Base-by-base conservation (phyloP, 1,140 invertebrate species). In the Drosophila auraria region DNA sequence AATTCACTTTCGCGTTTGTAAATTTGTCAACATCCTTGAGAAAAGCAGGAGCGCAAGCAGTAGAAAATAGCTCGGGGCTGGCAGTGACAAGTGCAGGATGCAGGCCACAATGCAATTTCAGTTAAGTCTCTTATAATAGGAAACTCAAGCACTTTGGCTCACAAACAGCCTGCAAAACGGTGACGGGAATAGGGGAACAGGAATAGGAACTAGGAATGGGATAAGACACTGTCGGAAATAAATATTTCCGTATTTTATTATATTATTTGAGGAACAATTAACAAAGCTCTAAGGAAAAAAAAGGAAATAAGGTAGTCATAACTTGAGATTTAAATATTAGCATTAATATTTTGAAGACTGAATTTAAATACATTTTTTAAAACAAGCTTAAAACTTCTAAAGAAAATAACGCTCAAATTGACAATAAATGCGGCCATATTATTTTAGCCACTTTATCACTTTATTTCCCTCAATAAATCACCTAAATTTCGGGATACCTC, bases 21-120 rank as follows among this genome's bases (percentile, higher is more conserved):
- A 90, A 90, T 90, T 90, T 90, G 86, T 90, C 87, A 90, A 90
- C 86, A 90, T 90, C 86, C 86, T 90, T 90, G 86, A 86, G 89
- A 86, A 90, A 90, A 70, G 74, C 45, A 70, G 64, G 17, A 44
- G 75, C 7, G 44, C 47, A 53, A 60, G 58, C 73, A 56, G 58
- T 74, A 68, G 80, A 63, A 76, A 87, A 61, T 78, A 80, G 69
- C 66, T 71, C 15, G 47, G 50, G 75, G 69, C 70, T 78, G 75
- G 44, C 57, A 51, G 69, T 80, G 80, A 87, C 84, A 81, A 89
- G 72, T 71, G 63, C 70, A 69, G 57, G 62, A 66, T 66, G 72
- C 50, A 61, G 51, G 64, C 81, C 75, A 71, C 75, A 78, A 79
- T 79, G 76, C 75, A 78, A 79, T 79, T 79, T 78, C 57, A 78